Base-by-base conservation (phyloP, 2,797 vertebrate species). In the Acrocephalus scirpaceus region DNA sequence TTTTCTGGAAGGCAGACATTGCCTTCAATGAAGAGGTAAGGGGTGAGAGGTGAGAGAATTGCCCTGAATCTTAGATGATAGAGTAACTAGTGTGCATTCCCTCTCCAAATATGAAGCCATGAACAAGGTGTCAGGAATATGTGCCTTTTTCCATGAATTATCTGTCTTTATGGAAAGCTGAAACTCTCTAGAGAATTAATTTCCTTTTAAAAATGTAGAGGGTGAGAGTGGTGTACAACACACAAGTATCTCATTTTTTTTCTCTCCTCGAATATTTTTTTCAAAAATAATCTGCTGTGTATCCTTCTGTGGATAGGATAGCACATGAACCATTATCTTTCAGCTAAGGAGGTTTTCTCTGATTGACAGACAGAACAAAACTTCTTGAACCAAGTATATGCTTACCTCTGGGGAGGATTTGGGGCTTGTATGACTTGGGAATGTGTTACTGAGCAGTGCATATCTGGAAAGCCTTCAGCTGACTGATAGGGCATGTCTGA, bases 351-450 rank as follows among this genome's bases (percentile, higher is more conserved):
- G 36, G 10, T 76, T 92, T 95, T 56, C 71, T 88, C 48, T 70
- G 23, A 42, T 73, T 93, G 70, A 84, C 83, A 84, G 40, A 66
- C n/a, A 60, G 83, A 95, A 85, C 56, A 76, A 93, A 95, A 30
- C 45, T 40, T 89, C 86, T 88, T 90, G 74, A 95, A 85, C 71
- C 71, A 72, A 71, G 70, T 61, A 44, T 20, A 50, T 86, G 4
- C 60, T 70, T 86, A 42, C 64, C 64, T 88, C 71, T 93, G 61
- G 78, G 87, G 12, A 83, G 57, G 89, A 90, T 74, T 82, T 88
- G 44, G 44, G 45, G 44, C 29, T 95, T 70, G 62, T 79, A 38
- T 60, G 67, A 93, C 73, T 73, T 82, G 64, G 73, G 70, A 73
- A n/a, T 10, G 14, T 44, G 47, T 56, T 92, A 32, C 44, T 50